A percentile compares a stretch with the other conserved stretches of the same genome.
phyloP scores from a whole-genome alignment of 2,113 vertebrate genomes.

The Lepisosteus oculatus region DNA sequence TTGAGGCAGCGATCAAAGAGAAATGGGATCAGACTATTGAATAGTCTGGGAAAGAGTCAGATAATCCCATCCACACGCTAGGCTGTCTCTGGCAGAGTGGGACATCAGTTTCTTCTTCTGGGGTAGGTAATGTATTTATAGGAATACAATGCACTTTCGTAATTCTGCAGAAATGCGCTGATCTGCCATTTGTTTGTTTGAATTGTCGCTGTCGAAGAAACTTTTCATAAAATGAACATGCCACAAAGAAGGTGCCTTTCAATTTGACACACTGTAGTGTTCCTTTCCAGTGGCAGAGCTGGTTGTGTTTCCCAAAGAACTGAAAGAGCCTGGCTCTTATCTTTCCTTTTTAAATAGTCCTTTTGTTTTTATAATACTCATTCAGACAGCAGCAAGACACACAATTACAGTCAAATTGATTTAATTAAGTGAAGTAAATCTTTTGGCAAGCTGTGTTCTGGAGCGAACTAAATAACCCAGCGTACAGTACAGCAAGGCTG shows the following conservation, averaged over 20 bases:
- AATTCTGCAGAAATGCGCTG: background rate
- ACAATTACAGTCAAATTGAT: constrained; percentile 7
- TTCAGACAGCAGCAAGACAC: background rate
- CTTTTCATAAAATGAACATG: constrained; percentile 2
- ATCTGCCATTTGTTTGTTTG: background rate
- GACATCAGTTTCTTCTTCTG: background rate
- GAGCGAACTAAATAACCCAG: background rate
- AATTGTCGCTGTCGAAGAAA: background rate
- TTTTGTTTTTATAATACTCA: constrained; percentile 9
- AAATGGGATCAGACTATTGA: constrained; percentile 25
- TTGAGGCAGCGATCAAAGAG: constrained; percentile 22
- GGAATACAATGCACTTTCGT: background rate
- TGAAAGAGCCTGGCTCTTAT: constrained; percentile 1
- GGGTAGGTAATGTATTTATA: background rate
- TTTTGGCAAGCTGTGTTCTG: background rate
- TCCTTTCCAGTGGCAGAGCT: background rate
- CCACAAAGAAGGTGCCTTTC: background rate
- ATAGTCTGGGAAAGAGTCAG: constrained; percentile 6
- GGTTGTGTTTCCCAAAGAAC: background rate
- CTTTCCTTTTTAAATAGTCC: background rate
- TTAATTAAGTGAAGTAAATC: constrained; percentile 17
- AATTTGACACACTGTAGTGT: too few relatives aligned
- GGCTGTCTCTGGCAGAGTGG: background rate
- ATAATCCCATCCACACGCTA: constrained; percentile 7
- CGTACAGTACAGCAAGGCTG: too few relatives aligned